Evolutionary conservation across 2,113 vertebrate genomes (phyloP).

Genomic region (Nematolebias whitei): DNA sequence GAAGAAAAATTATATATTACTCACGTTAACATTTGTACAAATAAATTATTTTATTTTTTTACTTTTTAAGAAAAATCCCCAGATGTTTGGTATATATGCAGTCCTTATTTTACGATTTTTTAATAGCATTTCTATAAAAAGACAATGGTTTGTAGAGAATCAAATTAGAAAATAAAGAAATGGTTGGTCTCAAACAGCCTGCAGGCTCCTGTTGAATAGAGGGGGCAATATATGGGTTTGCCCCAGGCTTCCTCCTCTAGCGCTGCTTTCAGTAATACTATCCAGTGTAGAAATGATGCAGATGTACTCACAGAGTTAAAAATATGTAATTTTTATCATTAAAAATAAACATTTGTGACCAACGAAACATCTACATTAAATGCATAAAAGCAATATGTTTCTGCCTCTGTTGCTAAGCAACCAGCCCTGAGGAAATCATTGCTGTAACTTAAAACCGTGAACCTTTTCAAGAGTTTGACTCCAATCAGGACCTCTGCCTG

Average conservation of each 20-base stretch:
- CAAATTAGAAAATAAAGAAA: not conserved
- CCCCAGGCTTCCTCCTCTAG: slow-evolving; percentile 20
- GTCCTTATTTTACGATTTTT: not conserved
- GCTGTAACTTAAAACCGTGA: slow-evolving; percentile 33
- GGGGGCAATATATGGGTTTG: not conserved
- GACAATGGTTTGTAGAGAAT: not conserved
- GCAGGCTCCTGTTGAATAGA: slow-evolving; percentile 9
- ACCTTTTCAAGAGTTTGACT: slow-evolving; percentile 7
- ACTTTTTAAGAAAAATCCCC: too few relatives aligned
- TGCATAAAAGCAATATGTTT: slow-evolving; percentile 36
- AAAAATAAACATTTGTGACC: slow-evolving; percentile 33
- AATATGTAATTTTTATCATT: slow-evolving; percentile 15
- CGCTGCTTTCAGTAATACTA: slow-evolving; percentile 21
- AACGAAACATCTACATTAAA: slow-evolving; percentile 30
- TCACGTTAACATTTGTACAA: too few relatives aligned
- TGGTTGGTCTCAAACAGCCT: slow-evolving; percentile 7
- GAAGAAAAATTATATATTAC: too few relatives aligned
- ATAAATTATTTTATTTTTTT: too few relatives aligned
- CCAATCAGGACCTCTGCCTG: slow-evolving; percentile 9
- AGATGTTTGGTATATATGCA: too few relatives aligned
- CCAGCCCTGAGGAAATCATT: slow-evolving; percentile 17
- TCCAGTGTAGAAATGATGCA: slow-evolving; percentile 11
- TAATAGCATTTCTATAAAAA: not conserved
- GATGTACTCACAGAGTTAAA: slow-evolving; percentile 17
- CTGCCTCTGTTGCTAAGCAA: slow-evolving; percentile 59